phyloP scores from a whole-genome alignment of 1,140 invertebrate genomes.

The Pogonus chalceus region DNA sequence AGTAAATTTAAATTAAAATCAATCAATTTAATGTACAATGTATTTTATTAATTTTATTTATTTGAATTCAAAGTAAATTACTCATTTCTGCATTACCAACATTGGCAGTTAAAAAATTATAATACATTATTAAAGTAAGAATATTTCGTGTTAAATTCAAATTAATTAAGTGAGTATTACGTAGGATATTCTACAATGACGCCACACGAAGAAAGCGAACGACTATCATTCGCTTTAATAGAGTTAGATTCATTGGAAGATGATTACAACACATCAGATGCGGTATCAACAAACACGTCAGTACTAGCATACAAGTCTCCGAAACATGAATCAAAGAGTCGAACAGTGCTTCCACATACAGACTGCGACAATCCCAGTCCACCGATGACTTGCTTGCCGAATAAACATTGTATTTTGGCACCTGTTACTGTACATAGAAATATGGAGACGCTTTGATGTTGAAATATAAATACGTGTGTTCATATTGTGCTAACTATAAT shows the following conservation, averaged over 20 bases:
- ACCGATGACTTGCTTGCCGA: conserved; percentile 39
- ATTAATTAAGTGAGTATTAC: no score
- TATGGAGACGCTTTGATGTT: no score
- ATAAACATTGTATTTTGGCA: conserved; percentile 62
- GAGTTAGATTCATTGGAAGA: conserved; percentile 50
- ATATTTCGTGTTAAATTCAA: no score
- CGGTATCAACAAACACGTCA: conserved; percentile 47
- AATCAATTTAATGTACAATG: no score
- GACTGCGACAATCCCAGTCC: conserved; percentile 32
- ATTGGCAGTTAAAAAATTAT: no score
- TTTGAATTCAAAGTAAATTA: no score
- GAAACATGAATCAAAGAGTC: background rate
- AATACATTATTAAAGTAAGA: no score
- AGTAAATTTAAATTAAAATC: no score
- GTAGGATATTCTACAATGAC: conserved; percentile 96
- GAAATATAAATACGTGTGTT: no score
- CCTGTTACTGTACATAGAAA: conserved; percentile 80
- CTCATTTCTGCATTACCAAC: no score
- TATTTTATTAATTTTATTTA: no score
- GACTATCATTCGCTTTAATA: conserved; percentile 59
- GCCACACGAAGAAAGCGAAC: conserved; percentile 72
- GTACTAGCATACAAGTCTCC: conserved; percentile 32
- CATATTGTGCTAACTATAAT: no score
- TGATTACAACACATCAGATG: conserved; percentile 45
- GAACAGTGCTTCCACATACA: conserved; percentile 9